A percentile compares a stretch with the other conserved stretches of the same genome.
phyloP scores from a whole-genome alignment of 1,140 invertebrate genomes.

The Drosophila ambigua region DNA sequence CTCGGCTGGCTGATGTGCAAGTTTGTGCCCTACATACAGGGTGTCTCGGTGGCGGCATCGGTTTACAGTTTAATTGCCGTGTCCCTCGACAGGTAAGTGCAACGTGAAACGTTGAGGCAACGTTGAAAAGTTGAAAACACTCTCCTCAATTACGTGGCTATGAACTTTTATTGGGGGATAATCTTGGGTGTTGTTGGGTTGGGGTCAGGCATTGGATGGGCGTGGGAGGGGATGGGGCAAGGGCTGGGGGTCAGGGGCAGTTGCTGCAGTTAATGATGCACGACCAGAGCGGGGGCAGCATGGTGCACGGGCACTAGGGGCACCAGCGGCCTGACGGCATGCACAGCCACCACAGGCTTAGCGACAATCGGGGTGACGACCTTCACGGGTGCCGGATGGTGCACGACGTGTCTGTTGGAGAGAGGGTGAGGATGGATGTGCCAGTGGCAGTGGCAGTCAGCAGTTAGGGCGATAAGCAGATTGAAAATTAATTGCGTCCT shows the following conservation, averaged over 20 bases:
- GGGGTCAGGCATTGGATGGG: slow-evolving; percentile 21
- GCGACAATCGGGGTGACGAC: slow-evolving; percentile 68
- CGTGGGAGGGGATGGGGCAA: neutral
- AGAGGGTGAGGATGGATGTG: neutral
- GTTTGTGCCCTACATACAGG: slow-evolving; percentile 96
- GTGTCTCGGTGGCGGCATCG: slow-evolving; percentile 96
- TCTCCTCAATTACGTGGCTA: slow-evolving; percentile 50
- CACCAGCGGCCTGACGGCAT: slow-evolving; percentile 84
- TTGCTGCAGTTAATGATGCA: slow-evolving; percentile 72
- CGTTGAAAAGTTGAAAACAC: slow-evolving; percentile 20
- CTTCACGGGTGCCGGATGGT: slow-evolving; percentile 76
- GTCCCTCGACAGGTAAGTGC: slow-evolving; percentile 94
- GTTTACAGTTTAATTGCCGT: slow-evolving; percentile 97
- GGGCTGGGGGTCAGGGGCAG: neutral
- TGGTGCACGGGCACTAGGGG: slow-evolving; percentile 85
- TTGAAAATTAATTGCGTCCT: slow-evolving; percentile 20
- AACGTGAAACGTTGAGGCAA: neutral
- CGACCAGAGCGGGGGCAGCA: slow-evolving; percentile 85
- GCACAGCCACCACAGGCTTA: slow-evolving; percentile 84
- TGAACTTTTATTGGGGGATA: slow-evolving; percentile 76
- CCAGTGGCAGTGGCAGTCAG: slow-evolving; percentile 20
- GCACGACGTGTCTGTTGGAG: slow-evolving; percentile 70
- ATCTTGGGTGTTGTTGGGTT: slow-evolving; percentile 12
- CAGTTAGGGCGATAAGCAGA: slow-evolving; percentile 20
- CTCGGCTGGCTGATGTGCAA: slow-evolving; percentile 97